phyloP scores from a whole-genome alignment of 2,888 invertebrate species.

The Cremastinae sp. region DNA sequence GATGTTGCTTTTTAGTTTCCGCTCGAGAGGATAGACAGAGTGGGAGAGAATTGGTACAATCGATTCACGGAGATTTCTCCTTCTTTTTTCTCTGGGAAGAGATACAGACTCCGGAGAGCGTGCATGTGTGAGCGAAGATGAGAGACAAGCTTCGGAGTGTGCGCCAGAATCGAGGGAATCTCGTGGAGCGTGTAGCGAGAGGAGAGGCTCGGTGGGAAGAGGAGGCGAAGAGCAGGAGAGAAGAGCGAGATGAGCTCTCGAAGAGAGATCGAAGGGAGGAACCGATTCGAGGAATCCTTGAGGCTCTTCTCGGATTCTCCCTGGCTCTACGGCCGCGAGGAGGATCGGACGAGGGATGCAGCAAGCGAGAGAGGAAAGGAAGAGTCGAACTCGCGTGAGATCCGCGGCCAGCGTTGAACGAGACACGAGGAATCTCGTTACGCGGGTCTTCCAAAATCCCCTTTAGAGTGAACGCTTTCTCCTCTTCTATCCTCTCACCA shows the following conservation, averaged over 20 bases:
- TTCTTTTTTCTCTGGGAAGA: not conserved
- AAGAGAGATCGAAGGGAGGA: constrained; percentile 57
- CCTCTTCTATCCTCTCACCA: constrained; percentile 37
- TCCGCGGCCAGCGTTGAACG: constrained; percentile 57
- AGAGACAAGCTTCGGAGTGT: constrained; percentile 47
- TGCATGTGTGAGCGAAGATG: constrained; percentile 37
- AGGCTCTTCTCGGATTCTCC: constrained; percentile 60
- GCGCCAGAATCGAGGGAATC: constrained; percentile 41
- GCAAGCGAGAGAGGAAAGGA: not conserved
- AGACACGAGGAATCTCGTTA: constrained; percentile 66
- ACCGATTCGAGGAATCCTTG: constrained; percentile 61
- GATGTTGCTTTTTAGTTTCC: constrained; percentile 2
- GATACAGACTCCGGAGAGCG: too few species aligned
- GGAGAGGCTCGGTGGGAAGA: constrained; percentile 20
- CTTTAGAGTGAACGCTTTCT: constrained; percentile 56
- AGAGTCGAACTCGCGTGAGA: constrained; percentile 45
- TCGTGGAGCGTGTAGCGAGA: constrained; percentile 32
- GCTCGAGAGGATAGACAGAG: constrained; percentile 9
- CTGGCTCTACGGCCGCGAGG: constrained; percentile 29
- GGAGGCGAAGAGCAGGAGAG: constrained; percentile 15
- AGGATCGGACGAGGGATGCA: constrained; percentile 19
- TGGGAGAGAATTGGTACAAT: constrained; percentile 21
- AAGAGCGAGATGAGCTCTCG: constrained; percentile 41
- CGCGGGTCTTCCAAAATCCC: constrained; percentile 64
- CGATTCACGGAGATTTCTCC: constrained; percentile 22